These are phyloP conservation scores for Antidorcas marsupialis DNA, from an alignment of 2,113 vertebrate genomes.

Conservation along the genomic window DNA sequence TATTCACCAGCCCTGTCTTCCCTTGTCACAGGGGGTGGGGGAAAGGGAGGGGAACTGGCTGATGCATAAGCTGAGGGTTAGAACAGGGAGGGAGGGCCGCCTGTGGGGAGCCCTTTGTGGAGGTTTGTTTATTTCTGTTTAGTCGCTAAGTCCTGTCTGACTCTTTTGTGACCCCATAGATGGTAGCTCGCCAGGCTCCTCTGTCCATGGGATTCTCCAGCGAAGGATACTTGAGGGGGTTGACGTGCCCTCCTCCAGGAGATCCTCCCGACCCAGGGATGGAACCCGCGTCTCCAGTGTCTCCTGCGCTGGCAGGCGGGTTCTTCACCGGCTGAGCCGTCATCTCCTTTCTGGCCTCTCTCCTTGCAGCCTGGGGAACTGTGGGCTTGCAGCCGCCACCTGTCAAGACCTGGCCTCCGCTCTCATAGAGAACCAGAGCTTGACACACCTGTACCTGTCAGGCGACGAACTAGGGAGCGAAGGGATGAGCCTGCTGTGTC, in stretches of 20 bases:
- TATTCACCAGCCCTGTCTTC: accelerated
- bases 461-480: neutral
- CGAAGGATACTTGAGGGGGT: neutral
- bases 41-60: too few species aligned
- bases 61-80: neutral
- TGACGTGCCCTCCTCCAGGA: neutral
- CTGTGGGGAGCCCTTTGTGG: neutral
- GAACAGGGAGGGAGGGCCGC: accelerated
- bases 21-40: neutral
- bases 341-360: neutral
- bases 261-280: neutral
- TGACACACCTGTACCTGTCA: constrained; percentile 40
- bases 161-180: neutral
- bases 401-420: neutral
- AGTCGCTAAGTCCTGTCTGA: neutral
- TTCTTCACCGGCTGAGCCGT: neutral
- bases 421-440: neutral
- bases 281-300: accelerated
- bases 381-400: neutral
- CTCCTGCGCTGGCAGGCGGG: neutral
- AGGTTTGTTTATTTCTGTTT: neutral
- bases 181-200: neutral
- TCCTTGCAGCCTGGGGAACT: constrained; percentile 41
- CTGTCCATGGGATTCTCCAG: neutral
- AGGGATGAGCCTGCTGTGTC: neutral